Base-by-base conservation (phyloP, 2,797 vertebrate species). In the Pseudotriccus pelzelni region DNA sequence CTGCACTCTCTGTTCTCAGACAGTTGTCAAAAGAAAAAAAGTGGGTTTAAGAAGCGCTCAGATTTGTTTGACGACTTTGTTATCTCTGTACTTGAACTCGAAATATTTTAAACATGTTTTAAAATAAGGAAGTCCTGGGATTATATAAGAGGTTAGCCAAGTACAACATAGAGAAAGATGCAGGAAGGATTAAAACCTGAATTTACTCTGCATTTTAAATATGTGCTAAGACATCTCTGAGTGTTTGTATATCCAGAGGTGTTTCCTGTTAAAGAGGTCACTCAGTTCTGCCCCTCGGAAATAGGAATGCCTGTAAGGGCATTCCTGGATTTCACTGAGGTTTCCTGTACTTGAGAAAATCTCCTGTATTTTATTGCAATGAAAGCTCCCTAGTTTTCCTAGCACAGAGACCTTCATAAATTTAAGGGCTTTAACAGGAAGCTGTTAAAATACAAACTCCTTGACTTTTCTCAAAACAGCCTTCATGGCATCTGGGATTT, bases 31-130 rank as follows among this genome's bases (percentile, higher is more conserved):
- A 95, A 93, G 77, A 41, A 75, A 86, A 85, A 94, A 69, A 87
- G 88, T 28, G 41, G 49, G 25, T 63, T 93, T 84, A 16, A 67
- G 90, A 84, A 86, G 84, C 6, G 2, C 32, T 93, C 32, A 9
- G 67, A 84, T 96, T 95, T 74, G 80, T 95, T 81, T 90, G 92
- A 95, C 77, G 76, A 46, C 84, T 79, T 52, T 68, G 78, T 87
- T 90, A 67, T 59, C 67, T 69, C 92, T 28, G 30, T 37, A n/a
- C 82, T 93, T 70, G 55, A 87, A 68, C 81, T 80, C 32, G 14
- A 68, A 50, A 49, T 75, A 24, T 87, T 87, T 85, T 37, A 46
- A 41, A 7, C 28, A 46, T 47, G 64, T 50, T 85, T 84, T 90
- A 81, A 90, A 92, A 75, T 72, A 39, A 84, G 47, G 53, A 85